A percentile compares a stretch with the other conserved stretches of the same genome.
These are phyloP conservation scores for Pemphredon lugubris DNA, from an alignment of 2,888 invertebrate genomes.

Conservation along the genomic window DNA sequence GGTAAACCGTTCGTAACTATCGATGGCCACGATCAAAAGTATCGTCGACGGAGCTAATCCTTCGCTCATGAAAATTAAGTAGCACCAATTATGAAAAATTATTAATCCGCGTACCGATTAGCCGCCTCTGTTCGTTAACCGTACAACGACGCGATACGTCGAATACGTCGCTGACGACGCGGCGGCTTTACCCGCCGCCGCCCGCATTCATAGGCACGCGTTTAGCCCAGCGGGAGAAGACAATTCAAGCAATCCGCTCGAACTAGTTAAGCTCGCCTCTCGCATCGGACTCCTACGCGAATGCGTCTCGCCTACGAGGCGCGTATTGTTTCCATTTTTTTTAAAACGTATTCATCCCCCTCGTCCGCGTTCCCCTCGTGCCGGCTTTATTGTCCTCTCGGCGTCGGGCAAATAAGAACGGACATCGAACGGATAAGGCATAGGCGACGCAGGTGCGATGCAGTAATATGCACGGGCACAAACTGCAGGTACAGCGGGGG, in stretches of 20 bases:
- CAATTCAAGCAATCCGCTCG: constrained; percentile 40
- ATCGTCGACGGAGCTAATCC: no score
- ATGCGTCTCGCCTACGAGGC: constrained; percentile 45
- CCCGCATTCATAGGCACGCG: constrained; percentile 10
- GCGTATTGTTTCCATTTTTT: constrained; percentile 38
- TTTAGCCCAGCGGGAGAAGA: constrained; percentile 41
- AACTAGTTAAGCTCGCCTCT: constrained; percentile 38
- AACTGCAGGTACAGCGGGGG: constrained; percentile 42
- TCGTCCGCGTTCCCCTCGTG: background rate
- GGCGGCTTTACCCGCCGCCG: constrained; percentile 10
- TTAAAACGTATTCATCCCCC: constrained; percentile 39
- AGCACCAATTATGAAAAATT: background rate
- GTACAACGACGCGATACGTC: constrained; percentile 20
- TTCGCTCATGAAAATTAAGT: no score
- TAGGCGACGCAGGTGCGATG: constrained; percentile 46
- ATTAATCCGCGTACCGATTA: constrained; percentile 1
- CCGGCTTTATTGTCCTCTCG: background rate
- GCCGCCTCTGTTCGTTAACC: constrained; percentile 7
- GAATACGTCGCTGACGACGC: constrained; percentile 18
- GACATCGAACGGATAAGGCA: constrained; percentile 35
- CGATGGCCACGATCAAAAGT: no score
- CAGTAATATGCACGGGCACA: constrained; percentile 45
- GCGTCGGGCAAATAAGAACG: constrained; percentile 27
- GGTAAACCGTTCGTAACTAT: no score
- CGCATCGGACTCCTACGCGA: constrained; percentile 44